A percentile compares a stretch with the other conserved stretches of the same genome.
These are phyloP conservation scores for Cynocephalus volans DNA, from an alignment of 2,113 vertebrate genomes.

Conservation along the genomic window DNA sequence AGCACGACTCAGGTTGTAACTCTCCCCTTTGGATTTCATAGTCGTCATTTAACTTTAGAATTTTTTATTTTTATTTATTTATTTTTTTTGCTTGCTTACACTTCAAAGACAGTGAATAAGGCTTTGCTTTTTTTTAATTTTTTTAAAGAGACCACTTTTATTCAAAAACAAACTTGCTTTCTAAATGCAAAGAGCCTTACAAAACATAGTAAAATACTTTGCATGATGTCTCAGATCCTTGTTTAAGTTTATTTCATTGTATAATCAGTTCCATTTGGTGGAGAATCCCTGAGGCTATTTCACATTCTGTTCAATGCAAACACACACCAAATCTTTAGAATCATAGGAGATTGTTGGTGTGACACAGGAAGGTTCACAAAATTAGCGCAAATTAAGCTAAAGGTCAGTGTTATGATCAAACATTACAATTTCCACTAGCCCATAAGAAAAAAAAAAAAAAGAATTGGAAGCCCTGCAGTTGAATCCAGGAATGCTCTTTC, in stretches of 20 bases:
- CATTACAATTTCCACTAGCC: background rate
- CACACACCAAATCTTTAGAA: background rate
- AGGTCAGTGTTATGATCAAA: constrained; percentile 39
- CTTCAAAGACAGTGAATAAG: constrained; percentile 58
- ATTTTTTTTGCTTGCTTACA: constrained; percentile 24
- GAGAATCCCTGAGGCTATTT: constrained; percentile 8
- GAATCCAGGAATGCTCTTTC: constrained; percentile 47
- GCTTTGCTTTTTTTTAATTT: constrained; percentile 26
- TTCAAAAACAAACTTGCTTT: constrained; percentile 69
- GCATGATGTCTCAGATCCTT: constrained; percentile 37
- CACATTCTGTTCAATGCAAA: constrained; percentile 32
- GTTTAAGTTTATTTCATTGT: constrained; percentile 63
- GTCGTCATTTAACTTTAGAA: constrained; percentile 2
- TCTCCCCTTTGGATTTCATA: constrained; percentile 47
- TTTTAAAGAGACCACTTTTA: constrained; percentile 29
- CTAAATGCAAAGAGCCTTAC: constrained; percentile 59
- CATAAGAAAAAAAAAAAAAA: background rate
- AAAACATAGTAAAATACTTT: constrained; percentile 63
- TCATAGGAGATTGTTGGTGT: constrained; percentile 32
- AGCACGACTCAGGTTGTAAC: background rate
- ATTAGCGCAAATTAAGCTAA: constrained; percentile 58
- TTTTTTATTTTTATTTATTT: background rate
- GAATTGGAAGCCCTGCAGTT: background rate
- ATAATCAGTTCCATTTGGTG: constrained; percentile 69
- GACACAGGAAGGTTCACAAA: constrained; percentile 53